A percentile compares a stretch with the other conserved stretches of the same genome.
Conservation (phyloP, 2,888 invertebrate species). For the Melanargia galathea region DNA sequence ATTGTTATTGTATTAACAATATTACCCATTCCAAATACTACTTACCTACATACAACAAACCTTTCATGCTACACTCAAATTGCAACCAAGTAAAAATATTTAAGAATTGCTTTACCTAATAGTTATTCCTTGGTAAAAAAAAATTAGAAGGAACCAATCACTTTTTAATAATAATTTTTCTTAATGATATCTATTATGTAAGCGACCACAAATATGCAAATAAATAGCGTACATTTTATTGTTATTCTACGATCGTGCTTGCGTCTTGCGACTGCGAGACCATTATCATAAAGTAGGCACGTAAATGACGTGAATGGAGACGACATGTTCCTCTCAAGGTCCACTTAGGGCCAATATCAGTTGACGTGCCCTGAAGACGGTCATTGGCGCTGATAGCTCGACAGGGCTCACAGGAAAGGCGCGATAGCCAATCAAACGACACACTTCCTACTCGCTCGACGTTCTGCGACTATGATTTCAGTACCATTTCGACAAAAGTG, state of each 20-base stretch:
- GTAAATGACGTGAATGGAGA: conserved; percentile 21
- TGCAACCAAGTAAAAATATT: no score
- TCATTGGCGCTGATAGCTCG: conserved; percentile 49
- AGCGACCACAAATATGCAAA: no score
- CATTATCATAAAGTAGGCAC: background rate
- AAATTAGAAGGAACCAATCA: no score
- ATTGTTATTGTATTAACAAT: conserved; percentile 1
- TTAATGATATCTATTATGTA: no score
- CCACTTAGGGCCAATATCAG: conserved; percentile 46
- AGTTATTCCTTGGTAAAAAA: no score
- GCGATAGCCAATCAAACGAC: conserved; percentile 72
- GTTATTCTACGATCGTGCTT: no score
- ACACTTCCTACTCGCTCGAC: conserved; percentile 49
- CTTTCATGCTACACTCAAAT: no score
- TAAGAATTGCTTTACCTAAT: no score
- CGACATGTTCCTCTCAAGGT: conserved; percentile 40
- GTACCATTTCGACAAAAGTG: conserved; percentile 17
- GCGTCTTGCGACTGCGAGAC: no score
- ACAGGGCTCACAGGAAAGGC: conserved; percentile 54
- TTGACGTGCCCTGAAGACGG: conserved; percentile 47
- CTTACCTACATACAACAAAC: no score
- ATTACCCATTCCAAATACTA: background rate
- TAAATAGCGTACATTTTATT: no score
- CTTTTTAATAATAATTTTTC: no score
- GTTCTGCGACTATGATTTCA: conserved; percentile 33